A percentile compares a stretch with the other conserved stretches of the same genome.
Evolutionary conservation across 2,797 vertebrate species (phyloP).

Genomic region (Cottoperca gobio): DNA sequence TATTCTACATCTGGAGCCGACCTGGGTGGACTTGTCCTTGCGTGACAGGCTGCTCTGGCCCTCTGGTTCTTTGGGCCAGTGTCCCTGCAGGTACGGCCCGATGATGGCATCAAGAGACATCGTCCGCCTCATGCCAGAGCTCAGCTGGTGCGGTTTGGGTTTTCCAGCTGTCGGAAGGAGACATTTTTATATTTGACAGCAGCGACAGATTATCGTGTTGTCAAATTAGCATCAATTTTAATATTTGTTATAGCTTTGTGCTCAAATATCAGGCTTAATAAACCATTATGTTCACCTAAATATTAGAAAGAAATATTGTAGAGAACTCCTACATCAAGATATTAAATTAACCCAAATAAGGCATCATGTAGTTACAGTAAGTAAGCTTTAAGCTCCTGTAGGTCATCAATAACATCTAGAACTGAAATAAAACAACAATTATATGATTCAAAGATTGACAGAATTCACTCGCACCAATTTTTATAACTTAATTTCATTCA

Average conservation of each 20-base stretch:
- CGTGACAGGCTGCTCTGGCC: slow-evolving; percentile 72
- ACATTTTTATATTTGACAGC: slow-evolving; percentile 24
- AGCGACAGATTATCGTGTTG: background rate
- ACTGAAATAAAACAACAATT: background rate
- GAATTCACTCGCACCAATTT: background rate
- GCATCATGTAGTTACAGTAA: background rate
- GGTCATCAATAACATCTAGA: background rate
- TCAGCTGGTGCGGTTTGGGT: slow-evolving; percentile 78
- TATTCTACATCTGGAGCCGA: slow-evolving; percentile 54
- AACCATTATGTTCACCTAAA: too few relatives aligned
- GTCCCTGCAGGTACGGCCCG: slow-evolving; percentile 91
- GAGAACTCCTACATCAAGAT: background rate
- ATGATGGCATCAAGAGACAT: slow-evolving; percentile 90
- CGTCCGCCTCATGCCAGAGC: slow-evolving; percentile 84
- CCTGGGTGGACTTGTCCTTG: slow-evolving; percentile 93
- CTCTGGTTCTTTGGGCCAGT: slow-evolving; percentile 90
- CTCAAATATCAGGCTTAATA: background rate
- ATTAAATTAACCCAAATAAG: background rate
- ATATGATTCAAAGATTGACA: background rate
- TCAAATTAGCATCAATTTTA: background rate
- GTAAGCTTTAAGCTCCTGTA: background rate
- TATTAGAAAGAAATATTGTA: background rate
- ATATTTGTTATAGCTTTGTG: background rate
- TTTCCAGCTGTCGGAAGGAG: slow-evolving; percentile 75
- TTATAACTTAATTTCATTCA: background rate